Conservation (phyloP, 2,888 invertebrate genomes). For the Diaprepes abbreviatus region DNA sequence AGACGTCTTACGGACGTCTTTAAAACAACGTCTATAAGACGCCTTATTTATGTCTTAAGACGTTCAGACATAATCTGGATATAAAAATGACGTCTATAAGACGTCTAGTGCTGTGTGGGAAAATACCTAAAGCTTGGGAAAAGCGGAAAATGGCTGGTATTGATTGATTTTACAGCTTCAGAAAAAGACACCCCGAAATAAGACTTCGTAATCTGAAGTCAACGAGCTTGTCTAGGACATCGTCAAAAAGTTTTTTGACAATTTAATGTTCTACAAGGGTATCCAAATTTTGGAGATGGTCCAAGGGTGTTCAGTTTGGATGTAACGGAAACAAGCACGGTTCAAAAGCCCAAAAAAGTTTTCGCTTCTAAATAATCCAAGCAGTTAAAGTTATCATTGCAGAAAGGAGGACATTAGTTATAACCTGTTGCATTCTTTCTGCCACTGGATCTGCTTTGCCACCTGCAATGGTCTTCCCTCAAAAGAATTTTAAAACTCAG, state of each 20-base stretch:
- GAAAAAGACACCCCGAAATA: slow-evolving; percentile 15
- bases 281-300: slow-evolving; percentile 45
- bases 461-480: slow-evolving; percentile 19
- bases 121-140: too few species aligned
- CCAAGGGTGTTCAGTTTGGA: slow-evolving; percentile 45
- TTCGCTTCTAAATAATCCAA: slow-evolving; percentile 33
- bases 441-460: too few species aligned
- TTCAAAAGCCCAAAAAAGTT: slow-evolving; percentile 47
- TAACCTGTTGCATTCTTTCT: slow-evolving; percentile 31
- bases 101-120: too few species aligned
- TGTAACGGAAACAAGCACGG: slow-evolving; percentile 46
- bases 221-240: slow-evolving; percentile 20
- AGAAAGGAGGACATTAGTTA: slow-evolving; percentile 22
- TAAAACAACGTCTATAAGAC: too few species aligned
- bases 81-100: too few species aligned
- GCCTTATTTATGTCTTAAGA: too few species aligned
- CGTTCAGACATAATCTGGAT: too few species aligned
- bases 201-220: background rate
- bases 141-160: background rate
- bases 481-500: slow-evolving; percentile 35
- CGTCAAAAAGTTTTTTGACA: slow-evolving; percentile 38
- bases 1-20: too few species aligned
- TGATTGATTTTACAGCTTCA: slow-evolving; percentile 36
- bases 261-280: slow-evolving; percentile 33
- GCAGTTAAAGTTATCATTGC: slow-evolving; percentile 29